phyloP scores from a whole-genome alignment of 2,113 vertebrate genomes.

The Phyllostomus discolor region DNA sequence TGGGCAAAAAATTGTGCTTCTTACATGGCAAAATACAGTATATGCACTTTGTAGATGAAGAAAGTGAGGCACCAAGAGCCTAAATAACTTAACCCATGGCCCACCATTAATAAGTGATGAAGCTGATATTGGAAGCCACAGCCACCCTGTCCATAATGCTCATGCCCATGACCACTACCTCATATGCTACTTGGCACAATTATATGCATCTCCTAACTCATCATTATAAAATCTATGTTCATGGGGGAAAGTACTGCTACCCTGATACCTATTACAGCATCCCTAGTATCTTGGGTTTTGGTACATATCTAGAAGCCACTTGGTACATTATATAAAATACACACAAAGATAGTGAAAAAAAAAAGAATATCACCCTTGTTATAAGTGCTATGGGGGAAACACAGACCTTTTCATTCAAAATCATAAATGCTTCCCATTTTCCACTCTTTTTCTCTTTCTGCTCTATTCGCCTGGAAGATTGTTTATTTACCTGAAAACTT shows the following conservation, averaged over 20 bases:
- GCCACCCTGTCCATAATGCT: neutral
- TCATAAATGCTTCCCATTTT: slow-evolving; percentile 19
- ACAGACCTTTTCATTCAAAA: neutral
- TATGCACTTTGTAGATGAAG: neutral
- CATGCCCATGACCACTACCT: neutral
- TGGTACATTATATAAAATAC: neutral
- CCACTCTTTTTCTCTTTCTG: neutral
- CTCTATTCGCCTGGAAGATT: neutral
- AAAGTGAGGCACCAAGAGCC: neutral
- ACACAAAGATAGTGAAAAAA: neutral
- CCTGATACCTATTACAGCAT: neutral
- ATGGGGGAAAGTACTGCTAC: neutral
- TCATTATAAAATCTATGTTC: neutral
- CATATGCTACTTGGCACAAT: neutral
- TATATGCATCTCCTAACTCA: neutral
- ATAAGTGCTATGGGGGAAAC: neutral
- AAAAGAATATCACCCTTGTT: neutral
- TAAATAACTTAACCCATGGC: neutral
- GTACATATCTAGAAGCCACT: slow-evolving; percentile 25
- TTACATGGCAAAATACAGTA: too few relatives aligned
- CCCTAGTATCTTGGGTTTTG: neutral
- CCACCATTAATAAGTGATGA: neutral
- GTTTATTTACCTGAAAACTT: neutral
- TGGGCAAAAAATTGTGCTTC: too few relatives aligned
- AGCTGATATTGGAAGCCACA: neutral